Base-by-base conservation (phyloP, 2,113 vertebrate genomes). In the Corythornis madagascariensis region DNA sequence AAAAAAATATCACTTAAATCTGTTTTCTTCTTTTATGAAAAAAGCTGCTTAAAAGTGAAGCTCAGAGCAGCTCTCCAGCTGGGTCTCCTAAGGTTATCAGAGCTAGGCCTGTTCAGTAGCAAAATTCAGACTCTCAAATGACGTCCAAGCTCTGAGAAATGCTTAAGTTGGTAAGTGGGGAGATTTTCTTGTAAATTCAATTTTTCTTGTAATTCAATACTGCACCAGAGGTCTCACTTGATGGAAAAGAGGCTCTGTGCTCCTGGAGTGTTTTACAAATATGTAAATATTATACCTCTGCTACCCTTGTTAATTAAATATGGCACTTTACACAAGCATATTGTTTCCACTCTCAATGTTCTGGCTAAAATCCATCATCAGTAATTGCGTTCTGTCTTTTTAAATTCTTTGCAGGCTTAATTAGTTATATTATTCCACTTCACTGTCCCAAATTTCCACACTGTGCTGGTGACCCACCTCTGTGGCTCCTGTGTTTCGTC, bases 291-390 rank as follows among this genome's bases (percentile, higher is more conserved):
- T 92, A 87, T 86, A 96, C 85, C 92, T 93, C 89, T 82, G 83
- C 75, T 93, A 83, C 87, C 79, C 64, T 53, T 74, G 91, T 48
- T 96, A 96, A 96, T 96, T 94, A 95, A 96, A 92, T 91, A 93
- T 67, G 75, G 91, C 92, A 95, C 89, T 94, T 94, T 88, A 71
- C 82, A 77, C 95, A 89, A 89, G 89, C 75, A 93, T 83, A 92
- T 89, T 92, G 78, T 93, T 95, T 90, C 94, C 89, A 95, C 78
- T 83, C 78, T 83, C 89, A 14, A 48, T 69, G 89, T 91, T 94
- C 96, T 96, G 95, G 91, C 89, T 96, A 92, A 95, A 93, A 96
- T 94, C 92, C 92, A 92, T 95, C 87, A 89, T 73, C 75, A 64
- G 91, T 89, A 93, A 95, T 96, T 91, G 88, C 1, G 55, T 40